Evolutionary conservation across 2,113 vertebrate species (phyloP), one percentile per base, ranked within the genome.

Genomic region (Hippolais icterina): DNA sequence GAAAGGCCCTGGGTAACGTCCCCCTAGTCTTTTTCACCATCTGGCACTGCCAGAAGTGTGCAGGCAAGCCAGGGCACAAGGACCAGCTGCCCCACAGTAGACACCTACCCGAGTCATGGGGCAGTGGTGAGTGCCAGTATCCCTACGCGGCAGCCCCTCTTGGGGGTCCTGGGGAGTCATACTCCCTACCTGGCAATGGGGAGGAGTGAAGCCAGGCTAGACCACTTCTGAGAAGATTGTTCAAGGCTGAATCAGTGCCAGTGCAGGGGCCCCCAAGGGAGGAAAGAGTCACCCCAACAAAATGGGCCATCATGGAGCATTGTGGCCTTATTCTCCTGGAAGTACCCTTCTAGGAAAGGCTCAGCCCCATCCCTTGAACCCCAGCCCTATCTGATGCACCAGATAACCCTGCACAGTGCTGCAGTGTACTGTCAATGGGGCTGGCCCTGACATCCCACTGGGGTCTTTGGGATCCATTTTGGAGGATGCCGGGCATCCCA

Each of bases 41-140:
- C 29, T 1, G 0, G 63, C 87, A 70, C 35, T 56, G 63, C 56
- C 71, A 42, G 31, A 23, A 83, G 27, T 33, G 49, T 70, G 41
- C 31, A 42, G 63, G 71, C 79, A 63, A 72, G 63, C 25, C 6
- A 2, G 68, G 41, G 46, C 9, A 11, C 2, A 5, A 47, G 68
- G 23, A 86, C 33, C 4, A 9, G 42, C 52, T 72, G 15, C 22
- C 46, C n/a, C 46, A 52, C 17, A 1, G 0, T 18, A 33, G 47
- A 37, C 10, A 11, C 47, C 37, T 24, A 12, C 15, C 23, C 0
- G 0, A 35, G 5, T 1, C 0, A 0, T 18, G 42, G 50, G 60
- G 27, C 3, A 5, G 42, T 35, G 28, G 28, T 2, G 11, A 29
- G 20, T 82, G 28, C 17, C 59, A 64, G 53, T 7, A 69, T 42